Evolutionary conservation across 2,888 invertebrate species (phyloP).

Genomic region (Tineola bisselliella): DNA sequence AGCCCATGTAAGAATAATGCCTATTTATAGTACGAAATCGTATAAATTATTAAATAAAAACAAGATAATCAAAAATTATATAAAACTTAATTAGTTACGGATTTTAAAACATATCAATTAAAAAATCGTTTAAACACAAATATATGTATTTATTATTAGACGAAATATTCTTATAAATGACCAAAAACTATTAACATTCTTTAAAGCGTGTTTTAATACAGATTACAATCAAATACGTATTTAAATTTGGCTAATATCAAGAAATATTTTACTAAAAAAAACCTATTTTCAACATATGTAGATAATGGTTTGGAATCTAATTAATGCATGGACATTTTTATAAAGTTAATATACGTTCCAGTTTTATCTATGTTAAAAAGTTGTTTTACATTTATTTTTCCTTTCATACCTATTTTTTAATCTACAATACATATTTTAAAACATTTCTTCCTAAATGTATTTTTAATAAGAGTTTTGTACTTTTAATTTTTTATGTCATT

Average conservation of each 20-base stretch:
- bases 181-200: slow-evolving; percentile 5
- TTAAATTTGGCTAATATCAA: slow-evolving; percentile 35
- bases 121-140: slow-evolving; percentile 15
- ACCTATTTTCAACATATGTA: neutral
- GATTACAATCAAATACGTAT: slow-evolving; percentile 61
- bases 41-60: too few relatives aligned
- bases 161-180: slow-evolving; percentile 13
- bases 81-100: neutral
- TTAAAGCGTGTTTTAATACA: slow-evolving; percentile 23
- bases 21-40: too few relatives aligned
- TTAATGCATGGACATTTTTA: neutral
- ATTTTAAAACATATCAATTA: slow-evolving; percentile 14
- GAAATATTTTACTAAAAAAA: slow-evolving; percentile 21
- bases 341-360: neutral
- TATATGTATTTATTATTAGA: too few relatives aligned
- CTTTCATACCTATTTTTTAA: too few relatives aligned
- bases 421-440: too few relatives aligned
- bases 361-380: neutral
- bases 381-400: too few relatives aligned
- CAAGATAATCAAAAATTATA: neutral
- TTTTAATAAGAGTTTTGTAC: too few relatives aligned
- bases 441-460: too few relatives aligned
- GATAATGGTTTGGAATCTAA: neutral
- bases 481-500: too few relatives aligned
- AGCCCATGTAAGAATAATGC: too few relatives aligned